Evolutionary conservation across 92 coral and sea anemone genomes (phyloP).

Genomic region (Porites rus): DNA sequence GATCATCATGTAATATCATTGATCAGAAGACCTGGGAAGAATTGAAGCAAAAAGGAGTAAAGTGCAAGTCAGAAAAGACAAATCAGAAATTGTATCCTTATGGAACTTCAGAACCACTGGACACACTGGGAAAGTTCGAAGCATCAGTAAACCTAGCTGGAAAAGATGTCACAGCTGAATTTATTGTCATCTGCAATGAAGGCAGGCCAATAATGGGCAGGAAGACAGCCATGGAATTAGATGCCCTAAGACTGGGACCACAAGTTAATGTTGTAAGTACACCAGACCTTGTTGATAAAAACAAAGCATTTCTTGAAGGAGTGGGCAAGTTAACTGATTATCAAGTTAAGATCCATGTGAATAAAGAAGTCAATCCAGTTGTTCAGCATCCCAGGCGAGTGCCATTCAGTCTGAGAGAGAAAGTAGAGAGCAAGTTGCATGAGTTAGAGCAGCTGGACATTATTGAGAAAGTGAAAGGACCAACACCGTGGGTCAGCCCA

Average conservation of each 20-base stretch:
- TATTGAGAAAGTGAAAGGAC: background rate
- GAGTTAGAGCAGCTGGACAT: conserved; percentile 37
- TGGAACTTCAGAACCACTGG: conserved; percentile 54
- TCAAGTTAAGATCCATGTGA: conserved; percentile 39
- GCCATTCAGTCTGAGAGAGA: conserved; percentile 46
- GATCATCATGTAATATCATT: conserved; percentile 51
- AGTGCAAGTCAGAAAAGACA: background rate
- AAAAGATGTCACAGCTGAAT: conserved; percentile 28
- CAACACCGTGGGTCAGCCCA: too few relatives aligned
- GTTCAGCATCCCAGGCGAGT: conserved; percentile 42
- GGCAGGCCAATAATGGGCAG: conserved; percentile 55
- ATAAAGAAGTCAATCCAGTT: conserved; percentile 26
- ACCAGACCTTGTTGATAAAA: background rate
- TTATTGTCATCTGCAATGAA: conserved; percentile 40
- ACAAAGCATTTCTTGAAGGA: too few relatives aligned
- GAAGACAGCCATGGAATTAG: conserved; percentile 50
- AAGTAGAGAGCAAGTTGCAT: conserved; percentile 27
- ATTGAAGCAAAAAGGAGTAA: conserved; percentile 47
- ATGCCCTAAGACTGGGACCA: conserved; percentile 42
- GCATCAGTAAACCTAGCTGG: conserved; percentile 17
- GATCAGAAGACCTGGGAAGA: conserved; percentile 36
- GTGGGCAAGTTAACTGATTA: background rate
- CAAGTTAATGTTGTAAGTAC: conserved; percentile 28
- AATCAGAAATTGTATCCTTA: background rate
- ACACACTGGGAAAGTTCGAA: conserved; percentile 43